phyloP scores from a whole-genome alignment of 1,140 invertebrate species.

The Bombus turneri region DNA sequence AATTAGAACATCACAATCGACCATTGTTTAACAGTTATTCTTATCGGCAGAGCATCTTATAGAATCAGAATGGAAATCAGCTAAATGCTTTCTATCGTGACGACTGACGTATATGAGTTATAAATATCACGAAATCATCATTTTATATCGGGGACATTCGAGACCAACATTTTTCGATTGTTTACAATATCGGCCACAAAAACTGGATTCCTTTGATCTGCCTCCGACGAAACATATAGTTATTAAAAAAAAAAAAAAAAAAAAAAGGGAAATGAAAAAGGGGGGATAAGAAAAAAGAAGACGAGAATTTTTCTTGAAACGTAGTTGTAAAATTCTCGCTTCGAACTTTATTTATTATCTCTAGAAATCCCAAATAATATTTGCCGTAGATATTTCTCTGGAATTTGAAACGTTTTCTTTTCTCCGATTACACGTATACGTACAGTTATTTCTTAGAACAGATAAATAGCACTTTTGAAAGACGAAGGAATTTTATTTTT shows the following conservation, averaged over 20 bases:
- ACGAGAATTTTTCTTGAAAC: no score
- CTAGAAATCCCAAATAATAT: neutral
- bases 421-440: neutral
- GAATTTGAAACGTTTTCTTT: neutral
- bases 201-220: slow-evolving; percentile 38
- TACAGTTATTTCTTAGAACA: neutral
- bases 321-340: no score
- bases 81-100: slow-evolving; percentile 17
- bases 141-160: slow-evolving; percentile 36
- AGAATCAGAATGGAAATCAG: slow-evolving; percentile 17
- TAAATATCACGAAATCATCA: slow-evolving; percentile 49
- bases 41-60: neutral
- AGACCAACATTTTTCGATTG: slow-evolving; percentile 23
- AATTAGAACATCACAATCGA: no score
- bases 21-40: no score
- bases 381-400: neutral
- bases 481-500: neutral
- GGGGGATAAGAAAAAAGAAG: neutral
- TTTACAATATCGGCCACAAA: neutral
- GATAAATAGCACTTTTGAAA: neutral
- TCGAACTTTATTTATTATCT: slow-evolving; percentile 6
- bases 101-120: slow-evolving; percentile 28
- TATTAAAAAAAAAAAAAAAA: neutral
- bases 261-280: neutral
- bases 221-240: slow-evolving; percentile 6